Percentiles rank a stretch among this genome's conserved stretches.
These are phyloP conservation scores for Zele albiditarsus DNA, from an alignment of 2,888 invertebrate genomes.

Conservation along the genomic window DNA sequence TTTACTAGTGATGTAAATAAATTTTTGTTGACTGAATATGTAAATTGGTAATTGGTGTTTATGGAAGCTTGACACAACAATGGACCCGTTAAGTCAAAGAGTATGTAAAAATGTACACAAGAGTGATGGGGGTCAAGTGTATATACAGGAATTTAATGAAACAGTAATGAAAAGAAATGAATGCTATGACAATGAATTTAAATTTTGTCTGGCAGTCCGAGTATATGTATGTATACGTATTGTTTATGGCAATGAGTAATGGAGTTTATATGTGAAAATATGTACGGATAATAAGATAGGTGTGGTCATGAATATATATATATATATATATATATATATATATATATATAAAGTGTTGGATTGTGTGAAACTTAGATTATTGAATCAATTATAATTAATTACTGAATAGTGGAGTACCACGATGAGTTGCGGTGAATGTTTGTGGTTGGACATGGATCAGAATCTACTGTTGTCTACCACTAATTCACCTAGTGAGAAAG, in stretches of 20 bases:
- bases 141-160: conserved; percentile 8
- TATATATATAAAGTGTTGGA: conserved; percentile 25
- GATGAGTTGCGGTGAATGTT: conserved; percentile 30
- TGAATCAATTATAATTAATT: conserved; percentile 66
- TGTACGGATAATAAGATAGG: background rate
- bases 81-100: background rate
- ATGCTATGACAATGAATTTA: conserved; percentile 37
- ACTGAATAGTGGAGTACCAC: conserved; percentile 19
- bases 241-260: background rate
- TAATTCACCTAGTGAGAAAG: too few relatives aligned
- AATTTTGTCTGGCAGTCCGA: conserved; percentile 29
- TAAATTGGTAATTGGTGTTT: too few relatives aligned
- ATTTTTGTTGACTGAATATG: too few relatives aligned
- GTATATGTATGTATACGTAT: background rate
- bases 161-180: conserved; percentile 53
- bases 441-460: conserved; percentile 25
- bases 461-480: background rate
- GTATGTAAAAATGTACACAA: conserved; percentile 16
- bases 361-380: conserved; percentile 59
- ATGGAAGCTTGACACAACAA: too few relatives aligned
- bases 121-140: conserved; percentile 25
- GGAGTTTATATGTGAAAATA: background rate
- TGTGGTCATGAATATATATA: background rate
- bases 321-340: too few relatives aligned
- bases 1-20: too few relatives aligned